These are phyloP conservation scores for Drosophila histrio DNA, from an alignment of 2,888 invertebrate species.

Conservation along the genomic window DNA sequence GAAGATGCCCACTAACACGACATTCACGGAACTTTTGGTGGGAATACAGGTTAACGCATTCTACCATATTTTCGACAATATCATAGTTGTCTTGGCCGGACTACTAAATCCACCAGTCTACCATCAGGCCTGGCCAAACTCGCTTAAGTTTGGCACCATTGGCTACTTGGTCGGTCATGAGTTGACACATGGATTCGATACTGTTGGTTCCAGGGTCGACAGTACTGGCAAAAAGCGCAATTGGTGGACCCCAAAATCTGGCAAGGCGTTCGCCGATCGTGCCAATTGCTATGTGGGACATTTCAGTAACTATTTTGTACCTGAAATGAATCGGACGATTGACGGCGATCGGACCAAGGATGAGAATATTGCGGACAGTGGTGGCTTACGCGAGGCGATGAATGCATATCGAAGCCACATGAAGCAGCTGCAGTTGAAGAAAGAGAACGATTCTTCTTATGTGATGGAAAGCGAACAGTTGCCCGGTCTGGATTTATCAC, in stretches of 20 bases:
- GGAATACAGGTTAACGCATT: conserved; percentile 81
- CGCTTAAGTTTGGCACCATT: conserved; percentile 79
- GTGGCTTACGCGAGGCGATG: conserved; percentile 74
- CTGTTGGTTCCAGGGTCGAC: conserved; percentile 69
- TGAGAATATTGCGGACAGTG: conserved; percentile 82
- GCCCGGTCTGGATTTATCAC: conserved; percentile 78
- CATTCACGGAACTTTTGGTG: conserved; percentile 71
- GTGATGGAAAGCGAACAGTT: conserved; percentile 68
- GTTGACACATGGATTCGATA: conserved; percentile 81
- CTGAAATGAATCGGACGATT: conserved; percentile 79
- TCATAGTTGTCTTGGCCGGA: conserved; percentile 81
- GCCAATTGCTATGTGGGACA: conserved; percentile 76
- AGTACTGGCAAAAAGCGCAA: conserved; percentile 51
- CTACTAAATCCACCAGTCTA: conserved; percentile 78
- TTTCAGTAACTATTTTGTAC: conserved; percentile 71
- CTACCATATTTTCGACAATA: conserved; percentile 81
- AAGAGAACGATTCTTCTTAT: conserved; percentile 6
- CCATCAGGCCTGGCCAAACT: conserved; percentile 76
- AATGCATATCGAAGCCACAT: conserved; percentile 72
- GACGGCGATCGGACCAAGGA: conserved; percentile 77
- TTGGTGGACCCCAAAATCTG: conserved; percentile 80
- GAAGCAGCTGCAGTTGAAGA: conserved; percentile 44
- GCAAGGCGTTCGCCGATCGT: conserved; percentile 70
- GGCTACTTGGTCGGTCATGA: conserved; percentile 82
- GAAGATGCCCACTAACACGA: conserved; percentile 45